phyloP scores from a whole-genome alignment of 1,140 invertebrate genomes.

The Varroa destructor region DNA sequence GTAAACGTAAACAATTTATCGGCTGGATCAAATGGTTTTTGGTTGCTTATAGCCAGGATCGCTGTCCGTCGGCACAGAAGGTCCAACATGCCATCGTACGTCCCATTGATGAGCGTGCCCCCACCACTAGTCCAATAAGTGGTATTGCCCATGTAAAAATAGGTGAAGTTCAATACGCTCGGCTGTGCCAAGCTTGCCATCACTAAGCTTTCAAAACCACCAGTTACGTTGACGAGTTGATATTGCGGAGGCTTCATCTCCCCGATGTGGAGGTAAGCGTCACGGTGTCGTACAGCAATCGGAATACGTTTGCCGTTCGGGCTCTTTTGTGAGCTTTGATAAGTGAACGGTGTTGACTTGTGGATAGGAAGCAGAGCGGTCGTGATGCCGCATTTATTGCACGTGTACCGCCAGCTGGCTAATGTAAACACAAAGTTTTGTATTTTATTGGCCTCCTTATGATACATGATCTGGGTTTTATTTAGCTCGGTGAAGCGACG shows the following conservation, averaged over 20 bases:
- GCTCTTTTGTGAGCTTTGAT: background rate
- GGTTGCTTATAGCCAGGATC: background rate
- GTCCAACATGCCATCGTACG: constrained; percentile 7
- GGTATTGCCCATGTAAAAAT: constrained; percentile 1
- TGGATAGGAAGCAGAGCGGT: background rate
- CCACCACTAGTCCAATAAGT: background rate
- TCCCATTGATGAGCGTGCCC: background rate
- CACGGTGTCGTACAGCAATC: background rate
- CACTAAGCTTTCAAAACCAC: background rate
- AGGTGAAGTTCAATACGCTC: background rate
- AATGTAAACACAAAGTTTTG: background rate
- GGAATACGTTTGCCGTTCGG: background rate
- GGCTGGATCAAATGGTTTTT: constrained; percentile 20
- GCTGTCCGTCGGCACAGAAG: background rate
- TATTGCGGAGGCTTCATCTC: background rate
- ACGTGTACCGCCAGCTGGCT: background rate
- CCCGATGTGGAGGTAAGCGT: background rate
- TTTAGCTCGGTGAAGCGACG: background rate
- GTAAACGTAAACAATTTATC: background rate
- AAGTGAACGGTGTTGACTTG: background rate
- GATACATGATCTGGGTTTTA: background rate
- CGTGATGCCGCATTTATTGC: constrained; percentile 19
- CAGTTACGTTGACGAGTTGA: background rate
- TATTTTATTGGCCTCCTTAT: background rate
- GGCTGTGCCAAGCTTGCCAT: background rate